These are phyloP conservation scores for Aricia artaxerxes DNA, from an alignment of 2,888 invertebrate species.

Conservation along the genomic window DNA sequence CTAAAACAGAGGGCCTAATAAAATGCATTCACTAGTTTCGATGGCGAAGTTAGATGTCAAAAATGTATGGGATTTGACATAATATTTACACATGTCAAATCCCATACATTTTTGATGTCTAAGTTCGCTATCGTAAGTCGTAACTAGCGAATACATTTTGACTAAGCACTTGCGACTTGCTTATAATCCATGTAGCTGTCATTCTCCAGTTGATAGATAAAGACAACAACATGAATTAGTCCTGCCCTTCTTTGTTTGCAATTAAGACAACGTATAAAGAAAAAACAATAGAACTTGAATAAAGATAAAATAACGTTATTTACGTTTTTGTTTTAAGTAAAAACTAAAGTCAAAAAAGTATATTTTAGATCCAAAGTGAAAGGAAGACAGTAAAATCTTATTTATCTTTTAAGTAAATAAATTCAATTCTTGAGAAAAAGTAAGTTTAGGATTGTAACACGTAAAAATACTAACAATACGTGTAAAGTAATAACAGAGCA, in stretches of 20 bases:
- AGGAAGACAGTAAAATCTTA: not conserved
- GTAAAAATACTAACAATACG: slow-evolving; percentile 25
- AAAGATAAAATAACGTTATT: too few relatives aligned
- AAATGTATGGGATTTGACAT: not conserved
- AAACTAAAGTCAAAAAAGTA: not conserved
- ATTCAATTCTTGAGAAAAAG: not conserved
- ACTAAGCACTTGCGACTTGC: not conserved
- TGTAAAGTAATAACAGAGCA: not conserved
- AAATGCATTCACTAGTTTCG: not conserved
- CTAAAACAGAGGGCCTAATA: not conserved
- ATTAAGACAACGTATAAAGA: not conserved
- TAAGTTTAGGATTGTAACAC: not conserved
- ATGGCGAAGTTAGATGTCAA: not conserved
- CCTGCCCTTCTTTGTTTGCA: not conserved
- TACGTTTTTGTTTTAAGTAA: too few relatives aligned
- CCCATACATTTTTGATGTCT: not conserved
- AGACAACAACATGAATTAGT: not conserved
- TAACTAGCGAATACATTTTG: not conserved
- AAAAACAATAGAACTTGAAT: not conserved
- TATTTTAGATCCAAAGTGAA: not conserved
- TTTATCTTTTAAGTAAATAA: not conserved
- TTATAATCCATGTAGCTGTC: not conserved
- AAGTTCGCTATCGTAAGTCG: too few relatives aligned
- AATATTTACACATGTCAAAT: not conserved
- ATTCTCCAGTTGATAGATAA: not conserved